phyloP scores from a whole-genome alignment of 1,140 invertebrate genomes.

The Mylabris phalerata region DNA sequence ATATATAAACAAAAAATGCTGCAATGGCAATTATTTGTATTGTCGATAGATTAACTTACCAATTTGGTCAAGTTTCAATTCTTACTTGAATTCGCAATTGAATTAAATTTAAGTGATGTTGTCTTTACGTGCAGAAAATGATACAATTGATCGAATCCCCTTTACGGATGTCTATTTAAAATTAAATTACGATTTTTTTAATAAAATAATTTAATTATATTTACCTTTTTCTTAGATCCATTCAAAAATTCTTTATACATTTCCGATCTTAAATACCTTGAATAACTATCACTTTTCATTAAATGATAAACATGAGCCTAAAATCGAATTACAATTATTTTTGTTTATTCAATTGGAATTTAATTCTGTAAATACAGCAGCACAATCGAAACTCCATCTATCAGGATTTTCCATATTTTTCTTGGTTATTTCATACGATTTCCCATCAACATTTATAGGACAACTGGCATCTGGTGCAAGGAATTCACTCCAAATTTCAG shows the following conservation, averaged over 20 bases:
- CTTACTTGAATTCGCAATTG: constrained; percentile 12
- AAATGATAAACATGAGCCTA: constrained; percentile 98
- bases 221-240: constrained; percentile 92
- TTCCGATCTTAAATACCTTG: constrained; percentile 93
- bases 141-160: constrained; percentile 79
- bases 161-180: constrained; percentile 70
- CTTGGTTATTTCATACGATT: constrained; percentile 72
- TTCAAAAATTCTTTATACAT: constrained; percentile 98
- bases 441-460: constrained; percentile 95
- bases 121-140: constrained; percentile 69
- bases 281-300: constrained; percentile 99
- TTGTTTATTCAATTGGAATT: neutral
- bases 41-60: constrained; percentile 29
- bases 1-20: too few species aligned
- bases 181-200: neutral
- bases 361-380: constrained; percentile 61
- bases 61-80: constrained; percentile 20
- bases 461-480: constrained; percentile 89
- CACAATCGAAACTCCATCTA: constrained; percentile 95
- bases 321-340: neutral
- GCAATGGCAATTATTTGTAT: constrained; percentile 19
- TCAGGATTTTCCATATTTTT: constrained; percentile 74
- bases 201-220: constrained; percentile 6
- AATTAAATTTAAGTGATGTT: constrained; percentile 42
- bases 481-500: constrained; percentile 94